Conservation (phyloP, 2,113 vertebrate species). For the Alouatta palliata region DNA sequence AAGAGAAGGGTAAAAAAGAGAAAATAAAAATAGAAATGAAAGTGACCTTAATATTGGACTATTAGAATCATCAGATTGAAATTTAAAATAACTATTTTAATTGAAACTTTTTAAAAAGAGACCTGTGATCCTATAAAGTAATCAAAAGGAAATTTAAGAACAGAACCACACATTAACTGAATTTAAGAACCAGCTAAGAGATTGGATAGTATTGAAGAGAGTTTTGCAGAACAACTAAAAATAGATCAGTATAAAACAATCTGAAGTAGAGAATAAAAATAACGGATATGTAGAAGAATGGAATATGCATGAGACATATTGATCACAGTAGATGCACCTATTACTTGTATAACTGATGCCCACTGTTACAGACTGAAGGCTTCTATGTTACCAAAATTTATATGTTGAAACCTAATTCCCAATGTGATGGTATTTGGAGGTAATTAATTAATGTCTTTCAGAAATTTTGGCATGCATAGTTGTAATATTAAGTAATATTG, state of each 20-base stretch:
- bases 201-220: not conserved
- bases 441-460: not conserved
- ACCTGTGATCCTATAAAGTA: not conserved
- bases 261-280: too few species aligned
- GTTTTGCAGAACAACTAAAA: not conserved
- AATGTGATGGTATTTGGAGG: not conserved
- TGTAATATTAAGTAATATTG: not conserved
- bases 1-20: not conserved
- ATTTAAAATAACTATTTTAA: not conserved
- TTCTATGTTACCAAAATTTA: too few species aligned
- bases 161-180: not conserved
- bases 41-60: not conserved
- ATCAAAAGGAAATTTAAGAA: not conserved
- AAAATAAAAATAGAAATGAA: not conserved
- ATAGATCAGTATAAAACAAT: too few species aligned
- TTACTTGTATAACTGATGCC: too few species aligned
- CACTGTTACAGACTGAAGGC: too few species aligned
- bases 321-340: too few species aligned
- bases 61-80: not conserved
- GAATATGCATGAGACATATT: too few species aligned
- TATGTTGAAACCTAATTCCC: too few species aligned
- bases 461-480: not conserved
- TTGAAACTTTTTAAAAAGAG: not conserved
- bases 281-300: too few species aligned
- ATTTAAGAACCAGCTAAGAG: not conserved